phyloP scores from a whole-genome alignment of 1,140 invertebrate species.

The Drosophila nigromelanica region DNA sequence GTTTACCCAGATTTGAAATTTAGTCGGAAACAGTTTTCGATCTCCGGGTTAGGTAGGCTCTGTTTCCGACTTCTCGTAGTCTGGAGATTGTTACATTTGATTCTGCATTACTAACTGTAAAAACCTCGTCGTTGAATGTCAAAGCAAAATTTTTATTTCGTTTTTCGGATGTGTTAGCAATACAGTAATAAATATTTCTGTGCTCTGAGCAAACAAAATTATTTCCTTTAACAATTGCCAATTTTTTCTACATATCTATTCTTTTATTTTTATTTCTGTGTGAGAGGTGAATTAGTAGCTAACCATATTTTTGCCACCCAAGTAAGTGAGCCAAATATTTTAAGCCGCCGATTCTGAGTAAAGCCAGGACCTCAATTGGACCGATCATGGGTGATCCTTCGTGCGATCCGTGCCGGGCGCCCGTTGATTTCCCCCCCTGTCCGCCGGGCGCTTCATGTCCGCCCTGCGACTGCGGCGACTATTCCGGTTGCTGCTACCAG shows the following conservation, averaged over 20 bases:
- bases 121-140: slow-evolving; percentile 60
- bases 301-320: background rate
- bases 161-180: slow-evolving; percentile 60
- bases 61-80: slow-evolving; percentile 2
- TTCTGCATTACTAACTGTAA: slow-evolving; percentile 45
- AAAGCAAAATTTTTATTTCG: slow-evolving; percentile 62
- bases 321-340: background rate
- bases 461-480: slow-evolving; percentile 76
- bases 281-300: too few relatives aligned
- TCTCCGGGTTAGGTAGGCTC: slow-evolving; percentile 12
- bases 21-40: background rate
- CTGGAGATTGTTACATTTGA: background rate
- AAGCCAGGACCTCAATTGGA: background rate
- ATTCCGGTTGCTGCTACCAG: slow-evolving; percentile 85
- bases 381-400: slow-evolving; percentile 9
- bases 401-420: slow-evolving; percentile 59
- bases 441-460: slow-evolving; percentile 50
- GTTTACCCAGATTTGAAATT: slow-evolving; percentile 3
- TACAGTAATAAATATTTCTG: slow-evolving; percentile 42
- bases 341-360: background rate
- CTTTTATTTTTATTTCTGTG: background rate
- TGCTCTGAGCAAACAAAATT: slow-evolving; percentile 66
- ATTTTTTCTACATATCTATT: background rate
- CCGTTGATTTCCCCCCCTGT: slow-evolving; percentile 61
- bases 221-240: slow-evolving; percentile 51